Percentiles rank a stretch among this genome's conserved stretches.
These are phyloP conservation scores for Phacellophora camtschatica DNA, from an alignment of 30 jellyfish, hydroid and myxozoan genomes.

Conservation along the genomic window DNA sequence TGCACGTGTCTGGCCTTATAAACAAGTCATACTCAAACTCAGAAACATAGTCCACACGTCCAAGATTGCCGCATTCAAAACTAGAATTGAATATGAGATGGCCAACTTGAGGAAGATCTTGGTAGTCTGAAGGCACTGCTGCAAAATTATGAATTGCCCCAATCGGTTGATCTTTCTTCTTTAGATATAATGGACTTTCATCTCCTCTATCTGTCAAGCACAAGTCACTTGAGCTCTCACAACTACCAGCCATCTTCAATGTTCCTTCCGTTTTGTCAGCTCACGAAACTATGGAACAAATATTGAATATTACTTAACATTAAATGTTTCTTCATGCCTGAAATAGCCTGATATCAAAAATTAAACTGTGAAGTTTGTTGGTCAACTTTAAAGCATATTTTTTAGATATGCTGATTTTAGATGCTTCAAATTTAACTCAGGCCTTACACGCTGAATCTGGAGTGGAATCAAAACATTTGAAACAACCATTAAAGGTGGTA, in stretches of 20 bases:
- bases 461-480: too few species aligned
- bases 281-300: too few species aligned
- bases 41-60: constrained; percentile 86
- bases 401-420: too few species aligned
- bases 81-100: constrained; percentile 77
- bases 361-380: too few species aligned
- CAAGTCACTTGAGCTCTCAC: constrained; percentile 50
- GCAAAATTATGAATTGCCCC: constrained; percentile 78
- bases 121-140: constrained; percentile 68
- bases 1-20: constrained; percentile 94
- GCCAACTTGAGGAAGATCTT: constrained; percentile 67
- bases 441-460: too few species aligned
- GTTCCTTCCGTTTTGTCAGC: neutral
- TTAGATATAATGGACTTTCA: constrained; percentile 29
- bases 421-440: too few species aligned
- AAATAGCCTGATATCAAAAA: too few species aligned
- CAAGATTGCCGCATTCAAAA: constrained; percentile 91
- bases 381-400: too few species aligned
- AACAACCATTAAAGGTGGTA: too few species aligned
- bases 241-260: constrained; percentile 27
- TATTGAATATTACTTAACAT: too few species aligned
- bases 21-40: constrained; percentile 89
- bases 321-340: too few species aligned
- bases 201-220: neutral
- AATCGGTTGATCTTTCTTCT: constrained; percentile 70